These are phyloP conservation scores for Pseudochirops corinnae DNA, from an alignment of 2,797 vertebrate genomes.

Conservation along the genomic window DNA sequence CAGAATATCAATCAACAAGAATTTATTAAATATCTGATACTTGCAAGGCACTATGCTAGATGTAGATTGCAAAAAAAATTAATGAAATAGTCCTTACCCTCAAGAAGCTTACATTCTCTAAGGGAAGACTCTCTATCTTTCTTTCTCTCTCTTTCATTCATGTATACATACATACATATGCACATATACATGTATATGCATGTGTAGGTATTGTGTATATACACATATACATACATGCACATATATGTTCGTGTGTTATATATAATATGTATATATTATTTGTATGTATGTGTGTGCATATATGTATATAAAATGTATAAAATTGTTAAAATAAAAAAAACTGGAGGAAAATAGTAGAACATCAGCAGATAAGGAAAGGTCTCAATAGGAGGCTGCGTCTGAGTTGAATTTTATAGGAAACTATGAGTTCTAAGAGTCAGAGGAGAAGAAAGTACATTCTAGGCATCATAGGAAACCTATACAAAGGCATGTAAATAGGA, in stretches of 20 bases:
- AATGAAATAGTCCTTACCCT: neutral
- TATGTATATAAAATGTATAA: neutral
- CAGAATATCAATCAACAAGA: neutral
- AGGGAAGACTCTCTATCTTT: neutral
- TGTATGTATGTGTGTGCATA: too few relatives aligned
- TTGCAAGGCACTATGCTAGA: neutral
- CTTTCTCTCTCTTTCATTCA: neutral
- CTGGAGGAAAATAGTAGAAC: neutral
- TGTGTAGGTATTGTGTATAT: too few relatives aligned
- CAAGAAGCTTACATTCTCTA: neutral
- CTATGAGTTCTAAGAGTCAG: neutral
- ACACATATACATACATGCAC: too few relatives aligned
- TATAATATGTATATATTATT: too few relatives aligned
- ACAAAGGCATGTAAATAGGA: neutral
- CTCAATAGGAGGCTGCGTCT: neutral
- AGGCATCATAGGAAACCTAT: neutral
- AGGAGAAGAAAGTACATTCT: neutral
- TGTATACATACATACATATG: too few relatives aligned
- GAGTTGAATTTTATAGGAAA: neutral
- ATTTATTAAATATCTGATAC: neutral
- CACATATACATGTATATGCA: too few relatives aligned
- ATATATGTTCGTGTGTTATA: too few relatives aligned
- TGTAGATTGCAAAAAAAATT: neutral
- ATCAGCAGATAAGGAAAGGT: neutral
- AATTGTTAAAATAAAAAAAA: neutral